Conservation (phyloP, 1,140 invertebrate genomes). For the Macrobrachium nipponense region DNA sequence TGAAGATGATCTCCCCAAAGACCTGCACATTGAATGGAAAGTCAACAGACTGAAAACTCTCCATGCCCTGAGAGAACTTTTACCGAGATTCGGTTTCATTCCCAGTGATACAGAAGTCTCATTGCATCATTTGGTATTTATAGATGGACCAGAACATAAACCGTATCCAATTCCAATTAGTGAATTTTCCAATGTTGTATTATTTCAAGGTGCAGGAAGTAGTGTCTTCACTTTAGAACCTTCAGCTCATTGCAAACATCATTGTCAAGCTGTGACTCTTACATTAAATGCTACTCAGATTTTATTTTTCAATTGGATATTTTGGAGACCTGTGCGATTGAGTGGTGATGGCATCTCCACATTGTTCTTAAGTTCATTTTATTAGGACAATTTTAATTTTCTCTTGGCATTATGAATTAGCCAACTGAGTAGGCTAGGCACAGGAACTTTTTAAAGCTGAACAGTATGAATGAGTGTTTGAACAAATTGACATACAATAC, state of each 20-base stretch:
- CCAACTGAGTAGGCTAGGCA: neutral
- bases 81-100: conserved; percentile 35
- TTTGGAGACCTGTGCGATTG: conserved; percentile 41
- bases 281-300: conserved; percentile 33
- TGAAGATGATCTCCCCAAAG: neutral
- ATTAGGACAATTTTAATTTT: conserved; percentile 2
- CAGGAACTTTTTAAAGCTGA: neutral
- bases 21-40: conserved; percentile 43
- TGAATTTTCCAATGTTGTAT: conserved; percentile 52
- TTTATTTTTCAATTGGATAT: conserved; percentile 50
- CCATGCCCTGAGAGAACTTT: conserved; percentile 27
- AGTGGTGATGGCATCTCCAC: conserved; percentile 16
- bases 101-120: conserved; percentile 41
- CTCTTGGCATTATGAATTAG: neutral
- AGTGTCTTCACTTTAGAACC: conserved; percentile 26
- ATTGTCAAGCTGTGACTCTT: conserved; percentile 17
- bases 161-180: conserved; percentile 31
- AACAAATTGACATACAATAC: no score
- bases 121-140: conserved; percentile 34
- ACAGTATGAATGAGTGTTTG: neutral
- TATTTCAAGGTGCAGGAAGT: conserved; percentile 38
- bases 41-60: conserved; percentile 37
- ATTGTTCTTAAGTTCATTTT: conserved; percentile 40
- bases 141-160: conserved; percentile 35
- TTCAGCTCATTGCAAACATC: conserved; percentile 33